Percentiles rank a stretch among this genome's conserved stretches.
These are phyloP conservation scores for Sturmia bella DNA, from an alignment of 2,888 invertebrate species.

Conservation along the genomic window DNA sequence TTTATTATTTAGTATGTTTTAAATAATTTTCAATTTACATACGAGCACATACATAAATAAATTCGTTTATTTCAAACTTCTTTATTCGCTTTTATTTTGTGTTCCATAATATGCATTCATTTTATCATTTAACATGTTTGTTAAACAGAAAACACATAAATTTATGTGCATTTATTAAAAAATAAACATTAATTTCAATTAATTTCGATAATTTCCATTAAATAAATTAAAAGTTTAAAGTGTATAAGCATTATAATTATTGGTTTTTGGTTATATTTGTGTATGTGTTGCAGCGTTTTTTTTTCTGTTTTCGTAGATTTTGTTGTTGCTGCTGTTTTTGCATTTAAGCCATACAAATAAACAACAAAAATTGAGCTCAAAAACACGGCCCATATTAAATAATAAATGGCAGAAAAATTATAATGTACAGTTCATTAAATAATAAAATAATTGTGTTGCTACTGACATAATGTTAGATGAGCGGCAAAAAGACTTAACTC, in stretches of 20 bases:
- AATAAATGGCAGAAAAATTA: slow-evolving; percentile 65
- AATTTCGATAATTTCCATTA: slow-evolving; percentile 70
- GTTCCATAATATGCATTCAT: neutral
- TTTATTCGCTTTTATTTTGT: neutral
- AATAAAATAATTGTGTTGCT: slow-evolving; percentile 58
- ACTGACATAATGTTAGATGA: neutral
- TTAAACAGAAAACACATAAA: slow-evolving; percentile 51
- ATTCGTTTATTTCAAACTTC: slow-evolving; percentile 20
- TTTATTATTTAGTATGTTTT: slow-evolving; percentile 21
- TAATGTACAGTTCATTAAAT: slow-evolving; percentile 71
- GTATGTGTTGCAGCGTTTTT: slow-evolving; percentile 2
- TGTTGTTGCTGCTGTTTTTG: slow-evolving; percentile 15
- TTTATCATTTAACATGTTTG: slow-evolving; percentile 50
- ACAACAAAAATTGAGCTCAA: slow-evolving; percentile 32
- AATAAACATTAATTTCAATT: slow-evolving; percentile 69
- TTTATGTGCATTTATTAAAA: slow-evolving; percentile 56
- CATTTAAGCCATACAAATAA: slow-evolving; percentile 43
- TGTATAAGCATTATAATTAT: slow-evolving; percentile 69
- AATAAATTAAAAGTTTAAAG: slow-evolving; percentile 70
- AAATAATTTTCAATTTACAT: slow-evolving; percentile 46
- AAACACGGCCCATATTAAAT: slow-evolving; percentile 38
- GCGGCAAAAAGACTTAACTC: no score
- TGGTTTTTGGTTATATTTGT: slow-evolving; percentile 63
- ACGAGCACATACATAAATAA: slow-evolving; percentile 8
- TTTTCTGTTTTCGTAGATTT: neutral